These are phyloP conservation scores for Pachypsylla venusta DNA, from an alignment of 1,140 invertebrate genomes.

Conservation along the genomic window DNA sequence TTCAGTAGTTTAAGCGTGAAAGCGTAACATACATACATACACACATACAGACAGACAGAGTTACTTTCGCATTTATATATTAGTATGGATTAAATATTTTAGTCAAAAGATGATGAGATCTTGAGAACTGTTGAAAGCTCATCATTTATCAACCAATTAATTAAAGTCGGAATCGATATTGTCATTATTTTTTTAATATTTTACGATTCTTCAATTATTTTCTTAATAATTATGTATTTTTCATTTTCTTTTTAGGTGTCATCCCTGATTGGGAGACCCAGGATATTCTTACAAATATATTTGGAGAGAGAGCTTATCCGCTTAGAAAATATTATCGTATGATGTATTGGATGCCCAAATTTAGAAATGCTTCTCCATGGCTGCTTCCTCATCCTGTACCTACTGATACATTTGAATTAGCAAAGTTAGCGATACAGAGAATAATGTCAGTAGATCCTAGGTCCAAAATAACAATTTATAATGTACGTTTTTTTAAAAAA, in stretches of 20 bases:
- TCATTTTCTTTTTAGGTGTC: constrained; percentile 43
- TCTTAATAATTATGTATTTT: constrained; percentile 13
- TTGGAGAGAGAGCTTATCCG: constrained; percentile 62
- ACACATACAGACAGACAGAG: too few species aligned
- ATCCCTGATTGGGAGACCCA: constrained; percentile 82
- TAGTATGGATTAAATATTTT: too few species aligned
- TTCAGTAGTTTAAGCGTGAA: too few species aligned
- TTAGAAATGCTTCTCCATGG: constrained; percentile 83
- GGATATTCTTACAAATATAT: constrained; percentile 61
- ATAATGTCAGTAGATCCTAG: constrained; percentile 75
- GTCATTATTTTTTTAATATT: too few species aligned
- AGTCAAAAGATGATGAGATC: too few species aligned
- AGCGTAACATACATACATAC: too few species aligned
- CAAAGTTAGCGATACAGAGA: constrained; percentile 65
- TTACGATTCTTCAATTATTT: not conserved
- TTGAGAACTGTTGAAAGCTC: too few species aligned
- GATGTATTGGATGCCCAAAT: constrained; percentile 98
- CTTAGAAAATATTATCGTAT: constrained; percentile 75
- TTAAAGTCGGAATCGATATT: too few species aligned
- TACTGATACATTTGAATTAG: constrained; percentile 59
- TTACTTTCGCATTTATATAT: too few species aligned
- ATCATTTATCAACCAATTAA: too few species aligned
- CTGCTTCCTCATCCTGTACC: constrained; percentile 59
- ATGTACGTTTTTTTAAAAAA: too few species aligned
- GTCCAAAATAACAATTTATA: constrained; percentile 48